Base-by-base conservation (phyloP, 2,888 invertebrate genomes). In the Chironomus riparius region DNA sequence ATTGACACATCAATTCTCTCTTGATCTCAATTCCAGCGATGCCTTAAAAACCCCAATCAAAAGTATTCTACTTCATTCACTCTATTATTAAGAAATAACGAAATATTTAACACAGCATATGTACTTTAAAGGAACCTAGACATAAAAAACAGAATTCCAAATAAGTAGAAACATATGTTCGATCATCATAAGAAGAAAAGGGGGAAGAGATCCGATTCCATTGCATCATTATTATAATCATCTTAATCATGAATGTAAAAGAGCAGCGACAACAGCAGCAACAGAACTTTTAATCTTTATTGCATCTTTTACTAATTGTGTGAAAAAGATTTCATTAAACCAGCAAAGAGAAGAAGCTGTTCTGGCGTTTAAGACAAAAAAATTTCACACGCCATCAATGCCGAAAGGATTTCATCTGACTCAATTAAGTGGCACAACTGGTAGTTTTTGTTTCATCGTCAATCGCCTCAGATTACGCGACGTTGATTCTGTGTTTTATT, bases 241-340 rank as follows among this genome's bases (percentile, higher is more conserved):
- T 56, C 56, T 56, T 15, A 56, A 56, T 38, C 38, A 38, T 38
- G 10, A 38, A 10, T 38, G 4, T 38, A 38, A 56, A 56, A 15
- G 15, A 56, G 56, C n/a, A 56, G n/a, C 56, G 56, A 56, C 56
- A 56, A 56, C 15, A 56, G 56, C 56, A 56, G 56, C 56, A 56
- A 18, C 56, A 18, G 56, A 38, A 56, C 3, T 56, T 38, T 48
- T 70, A 70, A 70, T 70, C 70, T 70, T 70, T 70, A 70, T 70
- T 70, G 70, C 70, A 70, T 70, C 70, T 56, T 24, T 50, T 13
- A 22, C 50, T 50, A 56, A 70, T 50, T 70, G 70, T 70, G 70
- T 70, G 70, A 70, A 65, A 21, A 13, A 24, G 65, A 56, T 56
- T 15, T 56, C 56, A 56, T 56, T 38, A 2, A 38, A 2, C 10